Base-by-base conservation (phyloP, 2,888 invertebrate genomes). In the Eucera pruinosa region DNA sequence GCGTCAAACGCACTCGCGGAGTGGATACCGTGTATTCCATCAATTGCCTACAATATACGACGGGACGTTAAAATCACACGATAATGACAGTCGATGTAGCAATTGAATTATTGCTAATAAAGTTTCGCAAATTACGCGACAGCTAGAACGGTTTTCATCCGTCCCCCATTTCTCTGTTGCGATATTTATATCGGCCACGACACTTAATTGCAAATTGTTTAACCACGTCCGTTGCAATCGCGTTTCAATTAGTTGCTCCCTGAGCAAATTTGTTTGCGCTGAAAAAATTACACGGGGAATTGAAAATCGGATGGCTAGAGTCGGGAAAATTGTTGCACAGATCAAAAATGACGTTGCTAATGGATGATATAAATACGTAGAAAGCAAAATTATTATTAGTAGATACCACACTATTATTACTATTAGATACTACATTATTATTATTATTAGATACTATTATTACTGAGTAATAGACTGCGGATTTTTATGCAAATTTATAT, bases 61-160 rank as follows among this genome's bases (percentile, higher is more conserved):
- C 13, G 33, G 48, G 2, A 15, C n/a, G 33, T 58, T 45, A 27
- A 60, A 60, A 61, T 55, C n/a, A 20, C 11, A 47, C 30, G 57
- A 23, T 45, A 39, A 58, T 54, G 36, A 64, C 39, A 13, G 45
- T 60, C n/a, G 5, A 30, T n/a, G 27, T 2, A 13, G 30, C 48
- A 47, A 74, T 64, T 2, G 36, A 36, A 15, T 72, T 71, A 64
- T 20, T 20, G 33, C 33, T 70, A 55, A 57, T 57, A 68, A 58
- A 39, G 23, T 73, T 41, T 33, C 18, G 27, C 20, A n/a, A 45
- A 41, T 62, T 36, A 41, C 39, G 45, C 7, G 55, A 7, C 39
- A 41, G 33, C 25, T 15, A 13, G 39, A 66, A 13, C 30, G 33
- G n/a, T n/a, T 27, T 52, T 25, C 36, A 7, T 15, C 7, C 27